Evolutionary conservation across 2,888 invertebrate species (phyloP).

Genomic region (Lasiommata megera): DNA sequence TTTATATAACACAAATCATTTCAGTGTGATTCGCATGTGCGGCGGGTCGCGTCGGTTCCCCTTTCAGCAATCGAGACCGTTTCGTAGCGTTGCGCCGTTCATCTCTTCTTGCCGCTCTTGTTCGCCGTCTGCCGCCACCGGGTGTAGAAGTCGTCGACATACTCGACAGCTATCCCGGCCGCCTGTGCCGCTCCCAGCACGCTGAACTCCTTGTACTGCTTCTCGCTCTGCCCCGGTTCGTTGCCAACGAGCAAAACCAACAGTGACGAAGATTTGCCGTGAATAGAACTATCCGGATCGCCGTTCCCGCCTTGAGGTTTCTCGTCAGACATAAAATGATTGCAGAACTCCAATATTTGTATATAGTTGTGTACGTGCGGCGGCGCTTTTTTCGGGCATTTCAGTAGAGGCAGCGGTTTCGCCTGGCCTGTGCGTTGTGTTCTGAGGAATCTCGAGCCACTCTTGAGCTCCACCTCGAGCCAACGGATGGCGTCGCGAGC

Average conservation of each 20-base stretch:
- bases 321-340: slow-evolving; percentile 83
- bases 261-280: slow-evolving; percentile 75
- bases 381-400: slow-evolving; percentile 68
- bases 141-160: slow-evolving; percentile 90
- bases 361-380: slow-evolving; percentile 84
- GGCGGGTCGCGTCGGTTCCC: slow-evolving; percentile 17
- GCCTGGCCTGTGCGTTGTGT: slow-evolving; percentile 93
- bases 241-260: slow-evolving; percentile 90
- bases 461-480: slow-evolving; percentile 93
- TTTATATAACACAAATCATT: slow-evolving; percentile 9
- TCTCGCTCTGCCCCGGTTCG: slow-evolving; percentile 55
- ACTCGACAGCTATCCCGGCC: slow-evolving; percentile 90
- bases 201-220: slow-evolving; percentile 85
- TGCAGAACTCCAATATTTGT: slow-evolving; percentile 92
- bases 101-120: slow-evolving; percentile 74
- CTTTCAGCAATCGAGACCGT: slow-evolving; percentile 50
- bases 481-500: slow-evolving; percentile 96
- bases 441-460: slow-evolving; percentile 92
- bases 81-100: slow-evolving; percentile 45
- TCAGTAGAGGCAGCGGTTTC: slow-evolving; percentile 83
- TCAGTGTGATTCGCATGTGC: slow-evolving; percentile 14
- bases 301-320: slow-evolving; percentile 60
- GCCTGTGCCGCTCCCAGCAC: slow-evolving; percentile 89
- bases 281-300: slow-evolving; percentile 52
- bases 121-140: slow-evolving; percentile 90